Percentiles rank a stretch among this genome's conserved stretches.
phyloP scores from a whole-genome alignment of 2,888 invertebrate genomes.

The Coleophora flavipennella region DNA sequence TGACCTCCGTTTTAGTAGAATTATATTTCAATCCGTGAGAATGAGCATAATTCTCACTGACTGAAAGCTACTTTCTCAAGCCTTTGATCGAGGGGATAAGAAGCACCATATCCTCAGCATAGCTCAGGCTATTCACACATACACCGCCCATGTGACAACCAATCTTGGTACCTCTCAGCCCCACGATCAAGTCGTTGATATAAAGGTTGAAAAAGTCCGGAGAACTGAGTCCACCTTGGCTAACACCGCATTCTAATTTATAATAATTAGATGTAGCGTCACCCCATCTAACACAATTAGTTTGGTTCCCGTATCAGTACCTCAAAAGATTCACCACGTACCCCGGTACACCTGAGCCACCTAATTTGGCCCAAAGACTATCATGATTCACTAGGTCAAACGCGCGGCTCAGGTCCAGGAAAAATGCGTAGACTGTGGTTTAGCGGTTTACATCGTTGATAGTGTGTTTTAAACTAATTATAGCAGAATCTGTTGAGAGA shows the following conservation, averaged over 20 bases:
- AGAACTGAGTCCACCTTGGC: constrained; percentile 15
- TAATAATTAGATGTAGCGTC: constrained; percentile 10
- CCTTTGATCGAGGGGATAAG: constrained; percentile 10
- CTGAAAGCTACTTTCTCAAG: constrained; percentile 3
- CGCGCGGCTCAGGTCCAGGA: constrained; percentile 13
- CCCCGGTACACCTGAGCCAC: constrained; percentile 6
- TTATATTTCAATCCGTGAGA: constrained; percentile 4
- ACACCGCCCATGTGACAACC: constrained; percentile 4
- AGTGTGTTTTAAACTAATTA: constrained; percentile 11
- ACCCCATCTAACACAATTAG: constrained; percentile 10
- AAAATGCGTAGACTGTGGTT: constrained; percentile 11
- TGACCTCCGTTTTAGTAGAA: constrained; percentile 1
- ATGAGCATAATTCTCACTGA: constrained; percentile 3
- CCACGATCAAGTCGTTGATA: constrained; percentile 9
- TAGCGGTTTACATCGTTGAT: constrained; percentile 4
- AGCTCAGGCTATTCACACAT: constrained; percentile 10
- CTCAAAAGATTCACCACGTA: constrained; percentile 10
- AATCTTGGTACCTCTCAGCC: constrained; percentile 7
- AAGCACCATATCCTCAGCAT: constrained; percentile 13
- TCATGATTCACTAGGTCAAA: constrained; percentile 16
- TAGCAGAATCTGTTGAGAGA: constrained; percentile 13
- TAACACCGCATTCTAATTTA: constrained; percentile 15
- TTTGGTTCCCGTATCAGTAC: constrained; percentile 11
- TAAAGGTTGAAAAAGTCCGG: constrained; percentile 13
- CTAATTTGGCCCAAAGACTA: constrained; percentile 14